phyloP scores from a whole-genome alignment of 2,797 vertebrate species.

The Vipera ursinii region DNA sequence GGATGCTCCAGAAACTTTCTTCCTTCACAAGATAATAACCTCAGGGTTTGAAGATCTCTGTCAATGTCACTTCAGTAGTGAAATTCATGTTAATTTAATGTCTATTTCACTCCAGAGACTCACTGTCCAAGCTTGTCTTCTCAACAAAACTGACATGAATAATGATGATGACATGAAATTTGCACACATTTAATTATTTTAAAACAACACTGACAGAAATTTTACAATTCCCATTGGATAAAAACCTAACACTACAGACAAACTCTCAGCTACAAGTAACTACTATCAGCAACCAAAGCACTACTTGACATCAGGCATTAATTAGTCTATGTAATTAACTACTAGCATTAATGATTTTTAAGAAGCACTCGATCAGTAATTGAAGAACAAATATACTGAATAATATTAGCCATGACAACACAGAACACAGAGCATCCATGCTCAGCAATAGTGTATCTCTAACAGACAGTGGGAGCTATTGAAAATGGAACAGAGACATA shows the following conservation, averaged over 20 bases:
- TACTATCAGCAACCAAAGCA: not conserved
- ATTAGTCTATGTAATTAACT: constrained; percentile 19
- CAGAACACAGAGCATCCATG: not conserved
- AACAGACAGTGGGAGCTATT: not conserved
- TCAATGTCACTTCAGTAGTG: not conserved
- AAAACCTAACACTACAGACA: not conserved
- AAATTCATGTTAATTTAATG: constrained; percentile 16
- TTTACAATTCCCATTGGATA: not conserved
- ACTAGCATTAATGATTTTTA: not conserved
- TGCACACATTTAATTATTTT: constrained; percentile 5
- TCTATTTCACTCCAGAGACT: constrained; percentile 19
- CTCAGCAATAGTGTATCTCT: not conserved
- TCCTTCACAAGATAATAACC: not conserved
- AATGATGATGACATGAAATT: constrained; percentile 23
- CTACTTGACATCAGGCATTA: not conserved
- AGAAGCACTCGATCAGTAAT: not conserved
- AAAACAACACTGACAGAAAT: constrained; percentile 11
- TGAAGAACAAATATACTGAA: not conserved
- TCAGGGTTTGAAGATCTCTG: not conserved
- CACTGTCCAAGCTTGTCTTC: constrained; percentile 4
- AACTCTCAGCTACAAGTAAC: not conserved
- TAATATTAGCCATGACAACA: not conserved
- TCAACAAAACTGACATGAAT: constrained; percentile 13
- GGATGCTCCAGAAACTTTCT: not conserved
- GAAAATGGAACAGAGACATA: not conserved